Evolutionary conservation across 2,888 invertebrate genomes (phyloP).

Genomic region (Tachina fera): DNA sequence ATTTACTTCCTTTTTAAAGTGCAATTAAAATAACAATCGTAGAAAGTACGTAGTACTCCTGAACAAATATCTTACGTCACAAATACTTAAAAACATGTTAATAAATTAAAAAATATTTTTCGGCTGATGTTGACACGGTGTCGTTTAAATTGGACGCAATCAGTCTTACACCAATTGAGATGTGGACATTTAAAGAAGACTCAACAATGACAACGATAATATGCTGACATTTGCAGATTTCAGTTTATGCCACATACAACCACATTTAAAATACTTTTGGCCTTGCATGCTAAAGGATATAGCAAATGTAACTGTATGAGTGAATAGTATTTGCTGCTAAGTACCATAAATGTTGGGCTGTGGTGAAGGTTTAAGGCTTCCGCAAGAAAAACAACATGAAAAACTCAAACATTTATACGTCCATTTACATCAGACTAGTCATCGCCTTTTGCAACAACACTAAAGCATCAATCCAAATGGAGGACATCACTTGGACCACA

Average conservation of each 20-base stretch:
- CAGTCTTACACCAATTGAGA: background rate
- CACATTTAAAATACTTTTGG: background rate
- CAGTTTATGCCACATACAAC: slow-evolving; percentile 22
- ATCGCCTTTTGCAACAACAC: slow-evolving; percentile 38
- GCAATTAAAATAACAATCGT: slow-evolving; percentile 25
- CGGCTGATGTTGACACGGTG: slow-evolving; percentile 53
- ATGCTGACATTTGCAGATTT: slow-evolving; percentile 63
- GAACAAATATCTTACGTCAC: background rate
- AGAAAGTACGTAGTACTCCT: background rate
- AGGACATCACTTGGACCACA: slow-evolving; percentile 65
- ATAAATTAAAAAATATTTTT: slow-evolving; percentile 48
- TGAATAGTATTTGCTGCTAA: slow-evolving; percentile 19
- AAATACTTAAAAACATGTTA: background rate
- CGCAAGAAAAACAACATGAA: slow-evolving; percentile 20
- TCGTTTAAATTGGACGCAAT: slow-evolving; percentile 44
- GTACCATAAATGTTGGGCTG: slow-evolving; percentile 52
- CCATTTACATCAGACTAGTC: slow-evolving; percentile 8
- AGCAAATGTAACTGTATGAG: slow-evolving; percentile 36
- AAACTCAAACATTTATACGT: slow-evolving; percentile 6
- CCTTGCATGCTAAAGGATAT: background rate
- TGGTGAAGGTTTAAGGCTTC: slow-evolving; percentile 57
- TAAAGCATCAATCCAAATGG: slow-evolving; percentile 62
- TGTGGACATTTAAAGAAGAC: slow-evolving; percentile 24
- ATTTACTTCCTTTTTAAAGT: background rate
- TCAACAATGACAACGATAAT: slow-evolving; percentile 42